Evolutionary conservation across 2,888 invertebrate genomes (phyloP).

Genomic region (Sisyra nigra): DNA sequence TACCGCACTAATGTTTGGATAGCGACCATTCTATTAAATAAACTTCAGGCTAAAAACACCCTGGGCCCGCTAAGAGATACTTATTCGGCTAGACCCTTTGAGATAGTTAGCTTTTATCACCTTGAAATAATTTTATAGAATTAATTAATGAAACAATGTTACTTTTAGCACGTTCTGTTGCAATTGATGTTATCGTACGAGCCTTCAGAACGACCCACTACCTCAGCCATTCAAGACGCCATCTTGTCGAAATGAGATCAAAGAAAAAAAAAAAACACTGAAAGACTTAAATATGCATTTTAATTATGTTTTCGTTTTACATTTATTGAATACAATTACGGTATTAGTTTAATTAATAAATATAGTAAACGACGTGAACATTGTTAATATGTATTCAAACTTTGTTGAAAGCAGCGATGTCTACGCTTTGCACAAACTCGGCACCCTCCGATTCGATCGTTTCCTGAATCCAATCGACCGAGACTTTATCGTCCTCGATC

Average conservation of each 20-base stretch:
- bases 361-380: neutral
- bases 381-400: slow-evolving; percentile 48
- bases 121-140: too few relatives aligned
- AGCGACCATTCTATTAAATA: too few relatives aligned
- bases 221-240: slow-evolving; percentile 42
- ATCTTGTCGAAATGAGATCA: too few relatives aligned
- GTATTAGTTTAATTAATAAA: too few relatives aligned
- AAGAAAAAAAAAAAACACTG: too few relatives aligned
- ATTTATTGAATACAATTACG: too few relatives aligned
- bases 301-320: neutral
- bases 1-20: too few relatives aligned
- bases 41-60: too few relatives aligned
- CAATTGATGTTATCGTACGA: slow-evolving; percentile 59
- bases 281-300: slow-evolving; percentile 32
- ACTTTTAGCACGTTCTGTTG: slow-evolving; percentile 48
- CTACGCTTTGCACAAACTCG: slow-evolving; percentile 78
- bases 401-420: slow-evolving; percentile 92
- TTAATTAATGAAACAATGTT: too few relatives aligned
- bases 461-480: slow-evolving; percentile 75
- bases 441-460: slow-evolving; percentile 73
- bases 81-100: too few relatives aligned
- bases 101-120: too few relatives aligned
- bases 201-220: slow-evolving; percentile 59
- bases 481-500: slow-evolving; percentile 92
- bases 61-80: too few relatives aligned